Evolutionary conservation across 2,113 vertebrate genomes (phyloP).

Genomic region (Penelope pileata): DNA sequence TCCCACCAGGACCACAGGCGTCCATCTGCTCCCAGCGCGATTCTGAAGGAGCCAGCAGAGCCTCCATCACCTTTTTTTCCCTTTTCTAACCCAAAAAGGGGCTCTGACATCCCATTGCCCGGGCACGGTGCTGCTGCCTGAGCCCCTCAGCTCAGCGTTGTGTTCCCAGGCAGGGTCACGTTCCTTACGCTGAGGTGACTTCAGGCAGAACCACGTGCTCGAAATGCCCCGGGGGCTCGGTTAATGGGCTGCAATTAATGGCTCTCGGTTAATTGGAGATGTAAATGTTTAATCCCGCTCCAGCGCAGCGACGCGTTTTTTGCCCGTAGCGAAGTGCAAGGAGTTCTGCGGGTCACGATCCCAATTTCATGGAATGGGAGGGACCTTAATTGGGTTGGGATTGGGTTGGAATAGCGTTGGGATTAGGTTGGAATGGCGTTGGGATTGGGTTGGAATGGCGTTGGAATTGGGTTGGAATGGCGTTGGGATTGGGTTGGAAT

Average conservation of each 20-base stretch:
- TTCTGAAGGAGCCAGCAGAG: neutral
- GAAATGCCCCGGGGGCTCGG: neutral
- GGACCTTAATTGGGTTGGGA: neutral
- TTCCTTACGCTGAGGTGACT: neutral
- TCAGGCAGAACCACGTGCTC: neutral
- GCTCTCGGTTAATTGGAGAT: neutral
- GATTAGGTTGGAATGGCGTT: neutral
- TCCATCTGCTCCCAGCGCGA: neutral
- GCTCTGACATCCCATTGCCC: neutral
- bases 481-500: neutral
- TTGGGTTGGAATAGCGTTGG: neutral
- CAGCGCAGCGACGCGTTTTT: neutral
- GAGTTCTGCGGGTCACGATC: neutral
- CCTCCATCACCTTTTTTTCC: neutral
- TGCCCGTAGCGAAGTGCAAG: neutral
- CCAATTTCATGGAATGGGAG: neutral
- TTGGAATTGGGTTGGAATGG: neutral
- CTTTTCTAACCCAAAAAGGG: neutral
- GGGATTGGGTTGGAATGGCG: neutral
- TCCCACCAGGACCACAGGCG: neutral
- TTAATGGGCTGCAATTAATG: neutral
- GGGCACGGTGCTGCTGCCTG: too few species aligned
- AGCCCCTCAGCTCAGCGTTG: neutral
- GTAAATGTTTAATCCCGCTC: neutral
- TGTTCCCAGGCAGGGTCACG: neutral